Evolutionary conservation across 2,888 invertebrate species (phyloP).

Genomic region (Zelleria hepariella): DNA sequence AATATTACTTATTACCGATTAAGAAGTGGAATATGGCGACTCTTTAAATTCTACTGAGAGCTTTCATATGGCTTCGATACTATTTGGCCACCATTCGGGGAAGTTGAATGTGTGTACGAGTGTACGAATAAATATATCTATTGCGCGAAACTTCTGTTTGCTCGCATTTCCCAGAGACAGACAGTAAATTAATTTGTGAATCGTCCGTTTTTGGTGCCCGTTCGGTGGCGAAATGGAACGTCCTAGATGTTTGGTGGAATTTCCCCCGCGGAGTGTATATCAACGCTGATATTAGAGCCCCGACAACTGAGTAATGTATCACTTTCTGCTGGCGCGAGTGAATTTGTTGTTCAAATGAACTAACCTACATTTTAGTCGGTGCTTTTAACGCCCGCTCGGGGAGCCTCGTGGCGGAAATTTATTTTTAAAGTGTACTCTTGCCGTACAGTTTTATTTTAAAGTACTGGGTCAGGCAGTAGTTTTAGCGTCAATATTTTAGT

Average conservation of each 20-base stretch:
- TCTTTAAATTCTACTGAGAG: too few relatives aligned
- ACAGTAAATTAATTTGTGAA: slow-evolving; percentile 1
- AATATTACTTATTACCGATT: too few relatives aligned
- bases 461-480: too few relatives aligned
- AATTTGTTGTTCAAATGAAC: background rate
- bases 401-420: background rate
- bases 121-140: background rate
- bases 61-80: too few relatives aligned
- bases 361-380: background rate
- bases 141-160: background rate
- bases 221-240: background rate
- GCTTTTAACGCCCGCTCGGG: background rate
- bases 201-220: background rate
- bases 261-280: slow-evolving; percentile 5
- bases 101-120: background rate
- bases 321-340: background rate
- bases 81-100: too few relatives aligned
- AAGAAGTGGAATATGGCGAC: too few relatives aligned
- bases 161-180: background rate
- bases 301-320: slow-evolving; percentile 7
- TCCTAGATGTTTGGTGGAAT: background rate
- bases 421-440: background rate
- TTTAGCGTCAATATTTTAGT: too few relatives aligned
- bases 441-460: background rate
- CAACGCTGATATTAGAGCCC: slow-evolving; percentile 3